These are phyloP conservation scores for Muscicapa striata DNA, from an alignment of 2,797 vertebrate species.

Conservation along the genomic window DNA sequence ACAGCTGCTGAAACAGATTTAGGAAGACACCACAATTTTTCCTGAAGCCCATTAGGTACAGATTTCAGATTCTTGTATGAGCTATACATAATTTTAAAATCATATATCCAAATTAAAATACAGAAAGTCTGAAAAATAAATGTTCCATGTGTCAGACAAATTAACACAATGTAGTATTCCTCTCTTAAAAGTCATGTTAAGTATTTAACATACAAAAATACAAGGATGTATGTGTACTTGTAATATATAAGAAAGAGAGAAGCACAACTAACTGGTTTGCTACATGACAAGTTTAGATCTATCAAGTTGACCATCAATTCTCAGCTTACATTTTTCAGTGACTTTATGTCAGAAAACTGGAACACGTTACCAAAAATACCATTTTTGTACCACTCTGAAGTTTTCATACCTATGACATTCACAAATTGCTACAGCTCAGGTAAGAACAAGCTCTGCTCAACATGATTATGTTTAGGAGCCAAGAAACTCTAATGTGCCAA, in stretches of 20 bases:
- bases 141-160: not conserved
- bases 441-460: not conserved
- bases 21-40: slow-evolving; percentile 10
- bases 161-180: not conserved
- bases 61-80: not conserved
- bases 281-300: not conserved
- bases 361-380: not conserved
- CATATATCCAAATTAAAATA: not conserved
- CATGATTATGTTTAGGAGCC: not conserved
- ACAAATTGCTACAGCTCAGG: not conserved
- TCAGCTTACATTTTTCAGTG: not conserved
- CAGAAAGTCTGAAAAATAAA: not conserved
- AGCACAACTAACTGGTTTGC: not conserved
- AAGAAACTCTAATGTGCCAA: not conserved
- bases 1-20: slow-evolving; percentile 66
- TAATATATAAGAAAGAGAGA: not conserved
- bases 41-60: not conserved
- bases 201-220: not conserved
- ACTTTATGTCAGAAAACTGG: not conserved
- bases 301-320: not conserved
- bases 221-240: not conserved
- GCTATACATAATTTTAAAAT: not conserved
- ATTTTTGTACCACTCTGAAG: not conserved
- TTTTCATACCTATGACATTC: not conserved
- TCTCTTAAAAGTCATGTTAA: not conserved